Percentiles rank a stretch among this genome's conserved stretches.
Evolutionary conservation across 1,140 invertebrate species (phyloP).

Genomic region (Drosophila kurseongensis): DNA sequence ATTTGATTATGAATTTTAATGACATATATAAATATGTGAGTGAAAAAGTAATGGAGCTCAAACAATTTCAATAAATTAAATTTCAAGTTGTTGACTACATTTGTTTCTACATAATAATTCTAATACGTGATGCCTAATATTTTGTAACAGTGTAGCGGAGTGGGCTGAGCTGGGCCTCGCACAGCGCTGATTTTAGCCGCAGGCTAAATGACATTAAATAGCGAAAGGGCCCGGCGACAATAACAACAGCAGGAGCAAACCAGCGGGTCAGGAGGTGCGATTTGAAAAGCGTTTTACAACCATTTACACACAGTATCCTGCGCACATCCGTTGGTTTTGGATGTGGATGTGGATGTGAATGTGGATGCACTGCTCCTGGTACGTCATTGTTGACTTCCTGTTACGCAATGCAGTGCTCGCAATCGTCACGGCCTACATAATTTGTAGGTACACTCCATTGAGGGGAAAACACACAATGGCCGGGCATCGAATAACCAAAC

Average conservation of each 20-base stretch:
- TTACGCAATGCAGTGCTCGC: slow-evolving; percentile 39
- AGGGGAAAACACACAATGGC: slow-evolving; percentile 48
- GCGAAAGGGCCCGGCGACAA: slow-evolving; percentile 51
- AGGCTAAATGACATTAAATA: slow-evolving; percentile 82
- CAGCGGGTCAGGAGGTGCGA: slow-evolving; percentile 27
- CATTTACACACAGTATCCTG: slow-evolving; percentile 80
- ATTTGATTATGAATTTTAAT: too few relatives aligned
- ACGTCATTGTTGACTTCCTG: slow-evolving; percentile 76
- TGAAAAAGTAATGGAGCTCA: too few relatives aligned
- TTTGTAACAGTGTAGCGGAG: slow-evolving; percentile 1
- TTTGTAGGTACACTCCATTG: slow-evolving; percentile 73
- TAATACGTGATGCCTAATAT: neutral
- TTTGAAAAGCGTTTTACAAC: slow-evolving; percentile 80
- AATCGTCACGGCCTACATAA: slow-evolving; percentile 59
- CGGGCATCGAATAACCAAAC: slow-evolving; percentile 73
- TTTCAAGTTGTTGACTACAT: too few relatives aligned
- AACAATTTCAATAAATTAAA: too few relatives aligned
- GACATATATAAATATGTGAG: too few relatives aligned
- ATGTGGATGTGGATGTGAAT: slow-evolving; percentile 3
- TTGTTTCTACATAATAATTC: neutral
- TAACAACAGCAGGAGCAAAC: slow-evolving; percentile 32
- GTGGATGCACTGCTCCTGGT: slow-evolving; percentile 21
- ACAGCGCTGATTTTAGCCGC: slow-evolving; percentile 65
- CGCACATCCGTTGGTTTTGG: slow-evolving; percentile 52
- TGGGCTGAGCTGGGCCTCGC: slow-evolving; percentile 16